Evolutionary conservation across 2,113 vertebrate genomes (phyloP), one percentile per base, ranked within the genome.

Genomic region (Chaetodon auriga): DNA sequence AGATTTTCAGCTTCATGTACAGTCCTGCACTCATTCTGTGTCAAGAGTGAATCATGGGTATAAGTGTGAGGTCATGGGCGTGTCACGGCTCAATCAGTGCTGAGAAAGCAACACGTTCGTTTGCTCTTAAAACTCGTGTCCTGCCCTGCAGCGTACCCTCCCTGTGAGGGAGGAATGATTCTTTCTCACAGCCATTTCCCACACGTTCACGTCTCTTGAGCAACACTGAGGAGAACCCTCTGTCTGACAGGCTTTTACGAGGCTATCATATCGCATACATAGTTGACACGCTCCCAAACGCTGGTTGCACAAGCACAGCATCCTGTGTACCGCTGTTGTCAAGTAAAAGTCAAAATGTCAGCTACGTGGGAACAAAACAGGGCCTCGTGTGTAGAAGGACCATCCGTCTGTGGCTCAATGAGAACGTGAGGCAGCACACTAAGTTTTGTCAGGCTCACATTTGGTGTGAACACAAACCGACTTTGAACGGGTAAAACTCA

Each of bases 181-280:
- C 76, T 91, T 95, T 96, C 93, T 93, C 92, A 95, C 91, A 94
- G 68, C 58, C 84, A 66, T 89, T 93, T 94, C 90, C 90, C 92
- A 94, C 89, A 93, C 68, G 81, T 73, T 48, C 70, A 38, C 43
- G 23, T 81, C 82, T 89, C 84, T 83, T 73, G 77, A 85, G 87
- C 81, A 81, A 80, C 49, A 23, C 70, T 36, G 57, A 68, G 68
- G 60, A 83, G 81, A 86, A 78, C 61, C 65, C 43, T n/a, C 62
- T 76, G 16, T 78, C 82, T 81, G 68, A 85, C 89, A 86, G 79
- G 80, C n/a, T 92, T 92, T 92, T 93, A 92, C 11, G 61, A 92
- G 91, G 78, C 75, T 86, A 82, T 93, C 89, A 51, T 79, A 89
- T 92, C 84, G 53, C 85, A 63, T 23, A n/a, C 81, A 89, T 84